Evolutionary conservation across 2,797 vertebrate genomes (phyloP).

Genomic region (Pantherophis alleghaniensis): DNA sequence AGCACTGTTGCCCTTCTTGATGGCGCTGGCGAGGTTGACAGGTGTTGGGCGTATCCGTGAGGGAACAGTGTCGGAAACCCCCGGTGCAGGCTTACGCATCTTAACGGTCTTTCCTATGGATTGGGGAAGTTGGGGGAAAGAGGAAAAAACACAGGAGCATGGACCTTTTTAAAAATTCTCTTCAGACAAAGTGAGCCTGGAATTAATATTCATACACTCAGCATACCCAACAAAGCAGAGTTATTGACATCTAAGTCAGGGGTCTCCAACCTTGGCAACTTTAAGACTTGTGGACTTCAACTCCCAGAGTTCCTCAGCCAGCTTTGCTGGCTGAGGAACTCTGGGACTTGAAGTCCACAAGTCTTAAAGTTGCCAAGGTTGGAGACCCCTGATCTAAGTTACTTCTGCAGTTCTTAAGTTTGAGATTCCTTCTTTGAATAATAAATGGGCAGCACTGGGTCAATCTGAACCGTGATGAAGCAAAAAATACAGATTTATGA

Average conservation of each 20-base stretch:
- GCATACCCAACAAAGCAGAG: background rate
- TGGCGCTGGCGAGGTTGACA: conserved; percentile 86
- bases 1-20: conserved; percentile 73
- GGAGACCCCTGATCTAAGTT: background rate
- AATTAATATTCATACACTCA: background rate
- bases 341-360: too few relatives aligned
- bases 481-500: background rate
- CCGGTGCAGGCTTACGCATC: conserved; percentile 88
- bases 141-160: background rate
- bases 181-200: background rate
- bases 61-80: conserved; percentile 83
- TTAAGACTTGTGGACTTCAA: too few relatives aligned
- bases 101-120: conserved; percentile 90
- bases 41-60: conserved; percentile 88
- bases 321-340: too few relatives aligned
- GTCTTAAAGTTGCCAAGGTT: too few relatives aligned
- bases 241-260: background rate
- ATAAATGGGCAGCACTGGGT: background rate
- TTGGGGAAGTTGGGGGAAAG: conserved; percentile 3
- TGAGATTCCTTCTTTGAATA: background rate
- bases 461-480: background rate
- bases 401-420: background rate
- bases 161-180: too few relatives aligned
- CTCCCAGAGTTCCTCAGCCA: too few relatives aligned
- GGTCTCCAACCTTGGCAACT: too few relatives aligned